Evolutionary conservation across 1,140 invertebrate genomes (phyloP), one percentile per base, ranked within the genome.

Genomic region (Drosophila pseudoobscura): DNA sequence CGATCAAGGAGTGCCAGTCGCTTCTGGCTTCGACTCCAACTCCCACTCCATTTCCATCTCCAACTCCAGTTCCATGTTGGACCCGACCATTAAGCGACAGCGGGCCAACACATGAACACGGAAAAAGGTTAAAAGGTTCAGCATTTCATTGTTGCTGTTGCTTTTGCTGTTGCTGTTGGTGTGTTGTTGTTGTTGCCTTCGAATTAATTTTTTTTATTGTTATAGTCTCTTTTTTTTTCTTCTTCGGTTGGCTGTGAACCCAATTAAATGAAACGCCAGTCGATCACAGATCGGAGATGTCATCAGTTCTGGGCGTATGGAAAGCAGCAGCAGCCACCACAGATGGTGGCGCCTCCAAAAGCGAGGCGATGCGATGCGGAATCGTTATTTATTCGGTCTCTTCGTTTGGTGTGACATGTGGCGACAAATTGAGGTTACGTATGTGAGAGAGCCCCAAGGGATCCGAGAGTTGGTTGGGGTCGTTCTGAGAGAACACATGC

Each of bases 201-300:
- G 78, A 87, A 87, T 87, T 87, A 87, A 87, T 82, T 87, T 82
- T 87, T 87, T 87, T 87, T 87, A 87, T 87, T 87, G 78, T 88
- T 87, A 88, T 87, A 80, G 80, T 76, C 71, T 75, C 84, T 75
- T 49, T 22, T 52, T 52, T 56, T 55, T 3, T 50, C 24, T 7
- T 26, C 29, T n/a, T 51, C 51, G 47, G 20, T 24, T 61, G 82
- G 82, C 82, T 88, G 82, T 88, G 83, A 87, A 87, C 82, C 88
- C 82, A 87, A 87, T 87, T 87, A 87, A 87, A 88, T 61, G 63
- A 76, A 82, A 85, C 82, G 82, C 82, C 82, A 87, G 78, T 78
- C 82, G 70, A 82, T 72, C 60, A 70, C 58, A 60, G 75, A 69
- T 82, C 76, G 69, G 62, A 84, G 77, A 80, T 80, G 82, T 87